Conservation (phyloP, 2,113 vertebrate species). For the Cricetomys ansorgei region DNA sequence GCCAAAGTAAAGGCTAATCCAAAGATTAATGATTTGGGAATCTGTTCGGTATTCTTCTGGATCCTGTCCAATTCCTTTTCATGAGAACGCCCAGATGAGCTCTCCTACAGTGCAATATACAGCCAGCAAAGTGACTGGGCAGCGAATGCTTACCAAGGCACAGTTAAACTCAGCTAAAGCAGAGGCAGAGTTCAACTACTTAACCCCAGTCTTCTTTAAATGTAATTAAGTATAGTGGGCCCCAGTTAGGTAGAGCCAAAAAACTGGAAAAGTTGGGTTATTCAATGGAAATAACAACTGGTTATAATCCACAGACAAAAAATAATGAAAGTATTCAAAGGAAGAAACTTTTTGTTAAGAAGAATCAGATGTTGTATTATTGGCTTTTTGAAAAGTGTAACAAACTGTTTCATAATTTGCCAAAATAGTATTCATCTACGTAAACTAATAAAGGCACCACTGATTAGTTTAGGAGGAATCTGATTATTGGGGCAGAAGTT, state of each 20-base stretch:
- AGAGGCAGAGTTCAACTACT: conserved; percentile 43
- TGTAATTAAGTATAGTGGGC: conserved; percentile 53
- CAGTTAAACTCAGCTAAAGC: not conserved
- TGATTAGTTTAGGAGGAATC: conserved; percentile 72
- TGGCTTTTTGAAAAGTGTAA: conserved; percentile 80
- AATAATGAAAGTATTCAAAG: conserved; percentile 80
- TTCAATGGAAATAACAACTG: conserved; percentile 80
- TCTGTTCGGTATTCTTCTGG: conserved; percentile 63
- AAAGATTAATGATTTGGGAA: conserved; percentile 73
- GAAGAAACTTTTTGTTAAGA: conserved; percentile 80
- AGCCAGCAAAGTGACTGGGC: not conserved
- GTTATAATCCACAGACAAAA: conserved; percentile 78
- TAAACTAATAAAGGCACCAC: conserved; percentile 83
- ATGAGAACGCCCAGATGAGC: conserved; percentile 21
- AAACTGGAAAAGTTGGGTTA: conserved; percentile 49
- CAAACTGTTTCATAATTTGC: conserved; percentile 82
- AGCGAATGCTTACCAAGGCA: conserved; percentile 7
- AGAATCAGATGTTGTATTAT: conserved; percentile 81
- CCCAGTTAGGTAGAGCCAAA: conserved; percentile 45
- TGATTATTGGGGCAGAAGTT: conserved; percentile 65
- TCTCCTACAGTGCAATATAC: not conserved
- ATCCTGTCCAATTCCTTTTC: conserved; percentile 58
- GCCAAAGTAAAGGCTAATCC: conserved; percentile 79
- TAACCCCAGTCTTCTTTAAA: conserved; percentile 54
- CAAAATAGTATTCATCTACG: conserved; percentile 82